Conservation (phyloP, 2,113 vertebrate genomes). For the Passer montanus region DNA sequence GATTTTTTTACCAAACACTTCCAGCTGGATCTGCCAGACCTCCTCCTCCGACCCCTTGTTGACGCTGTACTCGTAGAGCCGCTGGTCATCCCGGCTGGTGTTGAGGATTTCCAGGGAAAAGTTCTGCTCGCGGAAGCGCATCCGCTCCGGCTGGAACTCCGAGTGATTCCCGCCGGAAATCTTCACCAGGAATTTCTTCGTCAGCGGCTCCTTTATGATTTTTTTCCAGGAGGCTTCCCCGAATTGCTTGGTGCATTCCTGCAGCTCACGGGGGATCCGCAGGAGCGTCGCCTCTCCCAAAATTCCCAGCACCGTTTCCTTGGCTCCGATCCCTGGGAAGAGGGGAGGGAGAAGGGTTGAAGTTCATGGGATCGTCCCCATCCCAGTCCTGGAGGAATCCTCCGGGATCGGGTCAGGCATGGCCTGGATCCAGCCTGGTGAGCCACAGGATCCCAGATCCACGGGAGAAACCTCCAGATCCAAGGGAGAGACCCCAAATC, state of each 20-base stretch:
- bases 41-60: rapidly evolving
- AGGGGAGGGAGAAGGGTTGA: neutral
- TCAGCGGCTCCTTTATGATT: rapidly evolving
- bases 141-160: neutral
- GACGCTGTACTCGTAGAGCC: neutral
- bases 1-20: neutral
- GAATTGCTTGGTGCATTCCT: rapidly evolving
- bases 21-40: neutral
- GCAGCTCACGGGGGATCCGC: rapidly evolving
- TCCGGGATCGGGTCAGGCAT: rapidly evolving
- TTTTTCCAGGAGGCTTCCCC: neutral
- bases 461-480: neutral
- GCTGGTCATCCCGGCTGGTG: neutral
- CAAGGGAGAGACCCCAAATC: too few species aligned
- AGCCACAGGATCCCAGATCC: neutral
- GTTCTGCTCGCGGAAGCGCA: rapidly evolving
- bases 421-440: rapidly evolving
- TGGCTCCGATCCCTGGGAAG: neutral
- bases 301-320: rapidly evolving
- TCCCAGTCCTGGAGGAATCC: rapidly evolving
- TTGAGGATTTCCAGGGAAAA: neutral
- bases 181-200: neutral
- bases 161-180: rapidly evolving
- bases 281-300: neutral
- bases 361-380: rapidly evolving